A percentile compares a stretch with the other conserved stretches of the same genome.
These are phyloP conservation scores for Choristoneura fumiferana DNA, from an alignment of 1,140 invertebrate genomes.

Conservation along the genomic window DNA sequence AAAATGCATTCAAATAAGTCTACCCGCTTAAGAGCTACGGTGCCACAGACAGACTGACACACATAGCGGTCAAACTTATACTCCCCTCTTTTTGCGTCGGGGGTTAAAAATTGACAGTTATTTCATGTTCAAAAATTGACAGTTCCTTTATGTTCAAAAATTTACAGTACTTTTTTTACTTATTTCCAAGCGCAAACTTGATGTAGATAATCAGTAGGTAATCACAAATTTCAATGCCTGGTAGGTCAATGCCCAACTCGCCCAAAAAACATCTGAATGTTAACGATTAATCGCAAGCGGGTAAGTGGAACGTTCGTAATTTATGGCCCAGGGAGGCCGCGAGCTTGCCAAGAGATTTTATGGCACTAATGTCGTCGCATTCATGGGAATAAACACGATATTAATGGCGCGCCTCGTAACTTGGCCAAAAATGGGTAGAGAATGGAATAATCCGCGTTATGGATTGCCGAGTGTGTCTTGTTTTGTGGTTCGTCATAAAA, in stretches of 20 bases:
- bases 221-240: too few relatives aligned
- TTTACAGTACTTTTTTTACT: too few relatives aligned
- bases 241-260: background rate
- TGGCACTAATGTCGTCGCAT: slow-evolving; percentile 13
- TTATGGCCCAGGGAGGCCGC: background rate
- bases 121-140: too few relatives aligned
- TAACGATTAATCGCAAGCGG: slow-evolving; percentile 5
- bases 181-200: too few relatives aligned
- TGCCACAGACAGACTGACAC: too few relatives aligned
- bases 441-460: slow-evolving; percentile 2
- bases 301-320: slow-evolving; percentile 13
- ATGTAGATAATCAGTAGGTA: too few relatives aligned
- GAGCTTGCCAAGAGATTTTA: slow-evolving; percentile 16
- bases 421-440: background rate
- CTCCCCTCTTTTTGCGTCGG: too few relatives aligned
- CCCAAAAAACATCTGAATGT: slow-evolving; percentile 9
- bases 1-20: too few relatives aligned
- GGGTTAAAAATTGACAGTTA: too few relatives aligned
- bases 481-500: background rate
- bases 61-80: too few relatives aligned
- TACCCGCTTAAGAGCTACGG: too few relatives aligned
- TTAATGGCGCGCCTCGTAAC: background rate
- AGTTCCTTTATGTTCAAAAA: too few relatives aligned
- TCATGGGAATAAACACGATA: slow-evolving; percentile 16
- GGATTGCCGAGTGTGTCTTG: background rate